Evolutionary conservation across 2,888 invertebrate species (phyloP), one percentile per base, ranked within the genome.

Genomic region (Pristionchus entomophagus): DNA sequence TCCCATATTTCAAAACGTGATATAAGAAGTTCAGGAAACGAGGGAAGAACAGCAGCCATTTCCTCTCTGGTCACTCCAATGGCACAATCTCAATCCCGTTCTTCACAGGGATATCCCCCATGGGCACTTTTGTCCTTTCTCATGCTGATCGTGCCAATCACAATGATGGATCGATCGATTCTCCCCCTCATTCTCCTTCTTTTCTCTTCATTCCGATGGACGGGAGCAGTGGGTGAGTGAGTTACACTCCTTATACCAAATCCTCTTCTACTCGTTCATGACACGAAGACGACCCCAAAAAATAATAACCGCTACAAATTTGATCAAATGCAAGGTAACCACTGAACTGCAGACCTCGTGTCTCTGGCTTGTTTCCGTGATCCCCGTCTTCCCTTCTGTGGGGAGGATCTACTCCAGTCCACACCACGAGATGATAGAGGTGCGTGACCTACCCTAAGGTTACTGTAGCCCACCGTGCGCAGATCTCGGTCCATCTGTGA

Each of bases 321-420:
- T n/a, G n/a, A n/a, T n/a, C n/a, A n/a, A n/a, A n/a, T n/a, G n/a
- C n/a, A n/a, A n/a, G n/a, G n/a, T n/a, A n/a, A 56, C 17, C 5
- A 14, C n/a, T 56, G 56, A 29, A 32, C 4, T 38, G 22, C 32
- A 84, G 83, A 84, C 32, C 65, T 84, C 62, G 83, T 84, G 0
- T 45, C 65, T 14, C 62, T 84, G 29, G 83, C 83, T 14, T 84
- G 83, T n/a, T 65, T 65, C 29, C 83, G 83, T 65, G 83, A 84
- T 84, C 65, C 83, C 29, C 65, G 62, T 49, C 83, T 84, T 45
- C 83, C 83, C 6, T 84, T 65, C 49, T 84, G 83, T 65, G 65
- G 65, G 2, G 51, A 62, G 14, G 65, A 45, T 32, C n/a, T 65
- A 8, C 83, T 84, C 3, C 82, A 82, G 19, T 49, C 78, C 0